A percentile compares a stretch with the other conserved stretches of the same genome.
Conservation (phyloP, 2,797 vertebrate genomes). For the Sebastes diploproa region DNA sequence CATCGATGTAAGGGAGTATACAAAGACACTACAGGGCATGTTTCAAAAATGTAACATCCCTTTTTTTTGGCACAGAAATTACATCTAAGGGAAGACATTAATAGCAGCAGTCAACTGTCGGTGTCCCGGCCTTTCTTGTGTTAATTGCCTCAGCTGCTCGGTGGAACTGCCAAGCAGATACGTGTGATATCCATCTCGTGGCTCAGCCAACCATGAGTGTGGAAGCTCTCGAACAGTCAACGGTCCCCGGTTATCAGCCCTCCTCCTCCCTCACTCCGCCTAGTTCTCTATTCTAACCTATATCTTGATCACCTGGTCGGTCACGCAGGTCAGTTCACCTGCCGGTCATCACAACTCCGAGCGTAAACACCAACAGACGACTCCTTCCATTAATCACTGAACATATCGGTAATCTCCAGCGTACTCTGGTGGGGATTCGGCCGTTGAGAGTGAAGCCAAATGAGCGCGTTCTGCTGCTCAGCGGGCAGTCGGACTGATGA, state of each 20-base stretch:
- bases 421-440: slow-evolving; percentile 12
- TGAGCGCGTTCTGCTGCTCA: slow-evolving; percentile 16
- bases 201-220: not conserved
- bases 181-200: slow-evolving; percentile 18
- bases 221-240: not conserved
- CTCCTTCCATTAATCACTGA: slow-evolving; percentile 22
- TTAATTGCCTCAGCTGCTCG: slow-evolving; percentile 30
- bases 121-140: slow-evolving; percentile 10
- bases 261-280: not conserved
- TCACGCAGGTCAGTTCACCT: not conserved
- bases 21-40: not conserved
- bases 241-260: not conserved
- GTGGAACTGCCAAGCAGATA: slow-evolving; percentile 13
- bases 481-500: slow-evolving; percentile 39
- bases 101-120: slow-evolving; percentile 7
- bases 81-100: not conserved
- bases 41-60: not conserved
- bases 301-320: slow-evolving; percentile 19
- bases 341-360: not conserved
- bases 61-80: not conserved
- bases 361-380: slow-evolving; percentile 15
- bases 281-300: not conserved
- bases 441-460: slow-evolving; percentile 35
- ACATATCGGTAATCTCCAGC: slow-evolving; percentile 27
- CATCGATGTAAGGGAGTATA: not conserved